Evolutionary conservation across 2,888 invertebrate genomes (phyloP).

Genomic region (Vandiemenella viatica): DNA sequence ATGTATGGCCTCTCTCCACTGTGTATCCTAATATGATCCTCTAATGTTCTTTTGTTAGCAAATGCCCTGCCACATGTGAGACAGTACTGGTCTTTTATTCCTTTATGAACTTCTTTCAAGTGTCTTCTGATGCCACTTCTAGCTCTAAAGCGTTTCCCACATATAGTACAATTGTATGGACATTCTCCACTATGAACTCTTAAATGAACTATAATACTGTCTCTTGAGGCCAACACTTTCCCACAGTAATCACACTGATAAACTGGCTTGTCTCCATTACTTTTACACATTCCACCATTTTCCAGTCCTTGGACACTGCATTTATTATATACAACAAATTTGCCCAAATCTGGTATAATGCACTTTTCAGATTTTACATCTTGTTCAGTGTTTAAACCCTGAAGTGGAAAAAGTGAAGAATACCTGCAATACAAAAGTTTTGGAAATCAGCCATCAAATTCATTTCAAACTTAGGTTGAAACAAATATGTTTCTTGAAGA

Average conservation of each 20-base stretch:
- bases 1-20: slow-evolving; percentile 13
- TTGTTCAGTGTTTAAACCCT: too few species aligned
- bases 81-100: slow-evolving; percentile 34
- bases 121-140: slow-evolving; percentile 23
- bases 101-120: slow-evolving; percentile 32
- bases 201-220: slow-evolving; percentile 5
- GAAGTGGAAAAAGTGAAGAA: too few species aligned
- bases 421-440: too few species aligned
- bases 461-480: too few species aligned
- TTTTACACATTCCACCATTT: neutral
- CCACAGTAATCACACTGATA: slow-evolving; percentile 9
- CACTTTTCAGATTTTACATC: too few species aligned
- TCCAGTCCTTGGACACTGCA: too few species aligned
- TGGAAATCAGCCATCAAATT: too few species aligned
- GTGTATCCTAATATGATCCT: slow-evolving; percentile 20
- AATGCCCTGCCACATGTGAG: slow-evolving; percentile 33
- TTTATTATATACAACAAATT: too few species aligned
- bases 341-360: too few species aligned
- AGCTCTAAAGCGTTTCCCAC: slow-evolving; percentile 4
- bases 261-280: slow-evolving; percentile 4
- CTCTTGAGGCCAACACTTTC: slow-evolving; percentile 7
- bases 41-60: slow-evolving; percentile 32
- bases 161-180: slow-evolving; percentile 9
- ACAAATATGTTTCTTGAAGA: too few species aligned
- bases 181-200: slow-evolving; percentile 9